A percentile compares a stretch with the other conserved stretches of the same genome.
phyloP scores from a whole-genome alignment of 2,888 invertebrate genomes.

The Proisotoma minuta region DNA sequence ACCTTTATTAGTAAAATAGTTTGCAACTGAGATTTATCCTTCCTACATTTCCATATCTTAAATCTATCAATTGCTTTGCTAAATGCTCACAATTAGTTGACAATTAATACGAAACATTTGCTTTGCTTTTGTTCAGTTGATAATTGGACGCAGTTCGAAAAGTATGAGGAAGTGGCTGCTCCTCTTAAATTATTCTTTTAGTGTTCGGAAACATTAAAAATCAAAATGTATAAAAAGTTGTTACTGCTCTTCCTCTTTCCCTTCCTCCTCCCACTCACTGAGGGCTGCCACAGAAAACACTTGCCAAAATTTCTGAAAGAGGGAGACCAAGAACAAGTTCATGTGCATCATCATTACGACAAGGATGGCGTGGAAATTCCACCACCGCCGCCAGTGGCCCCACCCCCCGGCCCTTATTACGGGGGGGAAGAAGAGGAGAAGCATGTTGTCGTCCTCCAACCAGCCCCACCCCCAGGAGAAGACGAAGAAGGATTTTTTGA shows the following conservation, averaged over 20 bases:
- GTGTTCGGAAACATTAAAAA: no score
- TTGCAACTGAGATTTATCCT: no score
- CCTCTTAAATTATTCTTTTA: no score
- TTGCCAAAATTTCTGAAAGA: neutral
- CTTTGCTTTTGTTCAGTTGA: no score
- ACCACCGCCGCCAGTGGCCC: neutral
- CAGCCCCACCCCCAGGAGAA: constrained; percentile 13
- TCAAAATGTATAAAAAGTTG: no score
- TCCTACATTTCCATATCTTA: no score
- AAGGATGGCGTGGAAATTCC: neutral
- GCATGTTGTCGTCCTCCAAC: constrained; percentile 21
- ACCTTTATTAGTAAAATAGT: no score
- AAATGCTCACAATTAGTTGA: no score
- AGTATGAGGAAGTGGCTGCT: no score
- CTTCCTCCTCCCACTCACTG: neutral
- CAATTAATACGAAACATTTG: no score
- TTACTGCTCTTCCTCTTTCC: neutral
- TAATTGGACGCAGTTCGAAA: no score
- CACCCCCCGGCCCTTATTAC: neutral
- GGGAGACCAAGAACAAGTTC: neutral
- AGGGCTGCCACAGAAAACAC: neutral
- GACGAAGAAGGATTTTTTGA: constrained; percentile 1
- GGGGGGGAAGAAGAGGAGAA: neutral
- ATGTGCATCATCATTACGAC: constrained; percentile 1
- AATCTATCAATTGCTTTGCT: no score